A percentile compares a stretch with the other conserved stretches of the same genome.
Conservation (phyloP, 2,113 vertebrate genomes). For the Rhipidura dahli region DNA sequence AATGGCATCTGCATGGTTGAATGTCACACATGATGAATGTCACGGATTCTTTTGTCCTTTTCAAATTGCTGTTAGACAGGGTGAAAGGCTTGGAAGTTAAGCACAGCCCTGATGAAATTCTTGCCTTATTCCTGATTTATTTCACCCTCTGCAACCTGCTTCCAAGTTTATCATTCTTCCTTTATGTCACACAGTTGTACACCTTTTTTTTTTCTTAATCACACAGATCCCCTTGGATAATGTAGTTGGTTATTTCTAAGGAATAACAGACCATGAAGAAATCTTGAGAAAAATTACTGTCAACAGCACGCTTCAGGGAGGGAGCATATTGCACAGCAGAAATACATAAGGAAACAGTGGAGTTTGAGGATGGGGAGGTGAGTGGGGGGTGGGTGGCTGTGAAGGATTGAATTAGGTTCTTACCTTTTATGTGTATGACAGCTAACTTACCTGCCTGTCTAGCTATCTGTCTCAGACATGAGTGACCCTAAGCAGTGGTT, state of each 20-base stretch:
- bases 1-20: neutral
- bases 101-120: neutral
- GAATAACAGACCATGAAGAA: neutral
- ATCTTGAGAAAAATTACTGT: neutral
- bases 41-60: slow-evolving; percentile 10
- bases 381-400: fast-evolving
- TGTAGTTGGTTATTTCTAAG: neutral
- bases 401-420: neutral
- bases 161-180: neutral
- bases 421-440: neutral
- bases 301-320: neutral
- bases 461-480: neutral
- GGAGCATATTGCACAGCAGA: fast-evolving
- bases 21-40: slow-evolving; percentile 27
- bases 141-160: neutral
- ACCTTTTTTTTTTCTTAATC: neutral
- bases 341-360: neutral
- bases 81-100: neutral
- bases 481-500: neutral
- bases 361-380: neutral
- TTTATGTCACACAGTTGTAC: neutral
- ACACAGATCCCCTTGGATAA: neutral
- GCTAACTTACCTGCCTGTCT: neutral
- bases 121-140: neutral
- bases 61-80: neutral